phyloP scores from a whole-genome alignment of 2,888 invertebrate genomes.

The Euplexia lucipara region DNA sequence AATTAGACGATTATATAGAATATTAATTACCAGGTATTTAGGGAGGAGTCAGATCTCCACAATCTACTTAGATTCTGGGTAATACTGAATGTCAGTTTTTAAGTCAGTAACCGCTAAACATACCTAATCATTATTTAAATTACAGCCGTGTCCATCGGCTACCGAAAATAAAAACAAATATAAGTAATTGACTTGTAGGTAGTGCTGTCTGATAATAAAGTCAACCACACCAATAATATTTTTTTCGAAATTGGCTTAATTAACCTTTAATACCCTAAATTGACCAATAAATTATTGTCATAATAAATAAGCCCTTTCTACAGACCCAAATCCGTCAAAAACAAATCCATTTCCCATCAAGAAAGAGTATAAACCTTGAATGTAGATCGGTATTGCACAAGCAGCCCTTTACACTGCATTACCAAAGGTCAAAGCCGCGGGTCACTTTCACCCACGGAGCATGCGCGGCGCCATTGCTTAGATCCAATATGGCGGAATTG shows the following conservation, averaged over 20 bases:
- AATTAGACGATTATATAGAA: no score
- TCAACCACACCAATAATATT: background rate
- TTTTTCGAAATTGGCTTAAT: conserved; percentile 14
- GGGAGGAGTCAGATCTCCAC: background rate
- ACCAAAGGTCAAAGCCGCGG: conserved; percentile 62
- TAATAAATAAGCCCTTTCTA: conserved; percentile 9
- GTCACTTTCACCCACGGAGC: conserved; percentile 62
- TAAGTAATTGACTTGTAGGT: background rate
- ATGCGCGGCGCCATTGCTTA: conserved; percentile 41
- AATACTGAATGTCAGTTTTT: no score
- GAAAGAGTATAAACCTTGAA: conserved; percentile 53
- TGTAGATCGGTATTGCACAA: conserved; percentile 63
- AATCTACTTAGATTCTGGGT: no score
- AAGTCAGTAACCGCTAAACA: no score
- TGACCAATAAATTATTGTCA: background rate
- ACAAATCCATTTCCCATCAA: conserved; percentile 21
- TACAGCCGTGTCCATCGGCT: no score
- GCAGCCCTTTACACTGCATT: conserved; percentile 46
- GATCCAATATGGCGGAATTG: conserved; percentile 56
- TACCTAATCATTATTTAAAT: no score
- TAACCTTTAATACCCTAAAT: conserved; percentile 40
- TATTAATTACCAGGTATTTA: no score
- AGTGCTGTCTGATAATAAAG: background rate
- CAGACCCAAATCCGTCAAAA: conserved; percentile 25
- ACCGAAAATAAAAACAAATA: no score